Evolutionary conservation across 2,888 invertebrate genomes (phyloP), one percentile per base, ranked within the genome.

Genomic region (Acronicta leporina): DNA sequence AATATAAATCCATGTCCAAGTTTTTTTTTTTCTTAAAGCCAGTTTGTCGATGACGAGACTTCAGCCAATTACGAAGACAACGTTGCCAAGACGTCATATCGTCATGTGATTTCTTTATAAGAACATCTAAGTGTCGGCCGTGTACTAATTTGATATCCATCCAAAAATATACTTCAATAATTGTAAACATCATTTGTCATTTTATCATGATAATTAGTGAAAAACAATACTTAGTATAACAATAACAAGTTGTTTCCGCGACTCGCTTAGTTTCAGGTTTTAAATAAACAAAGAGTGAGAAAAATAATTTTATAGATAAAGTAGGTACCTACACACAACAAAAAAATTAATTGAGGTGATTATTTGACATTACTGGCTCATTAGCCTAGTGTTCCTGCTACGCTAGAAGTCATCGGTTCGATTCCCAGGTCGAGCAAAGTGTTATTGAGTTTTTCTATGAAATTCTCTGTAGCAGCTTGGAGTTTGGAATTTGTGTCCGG

Each of bases 51-150:
- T n/a, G n/a, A n/a, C n/a, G n/a, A n/a, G n/a, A n/a, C n/a, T n/a
- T n/a, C n/a, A n/a, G n/a, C n/a, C n/a, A n/a, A n/a, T n/a, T n/a
- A n/a, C n/a, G n/a, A n/a, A n/a, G n/a, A 67, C 40, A 48, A 53
- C 51, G 48, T 49, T 33, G 35, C 30, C 11, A 54, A 25, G 48
- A 55, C 74, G 55, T 73, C 58, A 52, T 38, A 15, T 14, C 25
- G 15, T 61, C 63, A 57, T 72, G 58, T 72, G 68, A 72, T 75
- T 75, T 63, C 33, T 47, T 44, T 27, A 42, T 33, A 45, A 15
- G 8, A 40, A 38, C 40, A 50, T 40, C 42, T 42, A 53, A 58
- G 11, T 48, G 35, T 60, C 71, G 67, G 60, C 72, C 44, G n/a
- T 67, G 59, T 51, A 63, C 52, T 72, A 75, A 71, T 67, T 53